Evolutionary conservation across 2,797 vertebrate genomes (phyloP), one percentile per base, ranked within the genome.

Genomic region (Kryptopterus vitreolus): DNA sequence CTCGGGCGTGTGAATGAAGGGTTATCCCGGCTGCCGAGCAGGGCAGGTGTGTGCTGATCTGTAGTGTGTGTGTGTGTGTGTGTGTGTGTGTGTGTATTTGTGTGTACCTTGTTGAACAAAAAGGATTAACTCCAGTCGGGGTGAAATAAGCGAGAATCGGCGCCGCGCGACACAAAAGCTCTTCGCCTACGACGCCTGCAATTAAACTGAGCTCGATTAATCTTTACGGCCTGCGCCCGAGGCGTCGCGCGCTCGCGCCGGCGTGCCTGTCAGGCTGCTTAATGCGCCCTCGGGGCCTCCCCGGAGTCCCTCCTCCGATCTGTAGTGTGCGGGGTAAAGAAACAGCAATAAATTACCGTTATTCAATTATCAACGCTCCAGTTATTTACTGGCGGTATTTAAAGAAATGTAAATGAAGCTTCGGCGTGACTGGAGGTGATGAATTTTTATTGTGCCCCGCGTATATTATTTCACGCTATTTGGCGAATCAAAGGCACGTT

Each of bases 201-300:
- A 91, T 93, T 93, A 92, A 92, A 91, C 88, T 91, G 88, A 90
- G 89, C 88, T 89, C 84, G 85, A 86, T 89, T 92, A 91, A 91
- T 92, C 89, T 92, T 89, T 91, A 89, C 82, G 83, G 88, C 84
- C 86, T 86, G 89, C 74, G 75, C 90, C 83, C 68, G 87, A 88
- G 74, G 85, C 85, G 79, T 81, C 73, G 85, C 87, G 48, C 2
- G n/a, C 35, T 58, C 69, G 35, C 29, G 46, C 63, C 8, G 46
- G 26, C 81, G 72, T 86, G 85, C 83, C 85, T 88, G 87, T 89
- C 88, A 84, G 83, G 82, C 78, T 81, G 87, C 84, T 86, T 89
- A 90, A 90, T 89, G 83, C 86, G 80, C 83, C 86, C 83, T 76
- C 33, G 48, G 86, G 68, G 85, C 72, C 53, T 68, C 86, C 83